Percentiles rank a stretch among this genome's conserved stretches.
These are phyloP conservation scores for Mola mola DNA, from an alignment of 2,113 vertebrate species.

Conservation along the genomic window DNA sequence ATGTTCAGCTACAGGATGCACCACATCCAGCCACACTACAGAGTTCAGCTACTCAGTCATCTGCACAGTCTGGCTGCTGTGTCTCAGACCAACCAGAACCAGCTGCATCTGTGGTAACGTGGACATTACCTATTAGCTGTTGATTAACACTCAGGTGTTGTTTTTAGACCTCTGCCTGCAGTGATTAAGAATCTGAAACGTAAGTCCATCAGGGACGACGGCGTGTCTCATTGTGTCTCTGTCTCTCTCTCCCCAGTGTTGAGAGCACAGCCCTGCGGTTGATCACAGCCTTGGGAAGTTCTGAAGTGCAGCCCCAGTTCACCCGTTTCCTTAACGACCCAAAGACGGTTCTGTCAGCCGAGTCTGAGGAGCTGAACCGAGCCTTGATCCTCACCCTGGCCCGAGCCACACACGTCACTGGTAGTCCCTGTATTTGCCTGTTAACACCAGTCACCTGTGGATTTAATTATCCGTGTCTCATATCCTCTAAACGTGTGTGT, in stretches of 20 bases:
- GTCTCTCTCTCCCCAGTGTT: conserved; percentile 84
- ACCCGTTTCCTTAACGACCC: conserved; percentile 97
- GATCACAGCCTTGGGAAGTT: conserved; percentile 96
- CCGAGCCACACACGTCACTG: conserved; percentile 96
- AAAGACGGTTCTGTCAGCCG: conserved; percentile 94
- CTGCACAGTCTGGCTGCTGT: conserved; percentile 96
- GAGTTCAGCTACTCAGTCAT: conserved; percentile 95
- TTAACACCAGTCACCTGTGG: neutral
- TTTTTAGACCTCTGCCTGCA: too few relatives aligned
- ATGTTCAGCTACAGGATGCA: conserved; percentile 99
- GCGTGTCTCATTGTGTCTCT: neutral
- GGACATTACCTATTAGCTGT: too few relatives aligned
- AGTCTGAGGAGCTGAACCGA: conserved; percentile 97
- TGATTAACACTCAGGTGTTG: too few relatives aligned
- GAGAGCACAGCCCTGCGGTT: conserved; percentile 96
- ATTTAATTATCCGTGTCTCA: neutral
- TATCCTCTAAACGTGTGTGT: neutral
- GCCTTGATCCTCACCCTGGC: conserved; percentile 96
- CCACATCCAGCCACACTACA: conserved; percentile 97
- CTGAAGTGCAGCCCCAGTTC: conserved; percentile 96
- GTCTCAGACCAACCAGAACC: conserved; percentile 97
- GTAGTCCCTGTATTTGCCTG: conserved; percentile 67
- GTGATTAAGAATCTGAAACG: too few relatives aligned
- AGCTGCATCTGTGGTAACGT: conserved; percentile 92
- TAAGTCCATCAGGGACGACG: too few relatives aligned